phyloP scores from a whole-genome alignment of 2,113 vertebrate species.

The Microcebus murinus region DNA sequence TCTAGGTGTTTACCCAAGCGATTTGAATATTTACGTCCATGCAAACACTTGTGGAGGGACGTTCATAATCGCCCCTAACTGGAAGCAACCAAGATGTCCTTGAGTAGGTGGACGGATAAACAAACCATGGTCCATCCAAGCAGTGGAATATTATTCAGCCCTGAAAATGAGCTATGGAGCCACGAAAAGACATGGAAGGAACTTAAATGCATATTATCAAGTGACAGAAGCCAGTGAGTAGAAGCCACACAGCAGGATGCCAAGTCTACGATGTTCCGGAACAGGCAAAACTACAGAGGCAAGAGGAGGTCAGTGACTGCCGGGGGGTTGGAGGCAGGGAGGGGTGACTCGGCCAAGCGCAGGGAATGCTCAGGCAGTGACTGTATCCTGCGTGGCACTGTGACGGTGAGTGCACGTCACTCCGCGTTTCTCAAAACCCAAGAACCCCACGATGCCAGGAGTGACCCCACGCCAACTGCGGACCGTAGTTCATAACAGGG shows the following conservation, averaged over 20 bases:
- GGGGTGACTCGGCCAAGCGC: no score
- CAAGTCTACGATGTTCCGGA: neutral
- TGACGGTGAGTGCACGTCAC: neutral
- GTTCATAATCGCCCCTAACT: neutral
- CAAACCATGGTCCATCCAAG: no score
- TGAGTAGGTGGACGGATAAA: no score
- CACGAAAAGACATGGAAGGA: neutral
- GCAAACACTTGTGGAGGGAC: neutral
- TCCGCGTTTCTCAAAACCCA: neutral
- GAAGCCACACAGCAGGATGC: neutral
- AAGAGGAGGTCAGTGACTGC: neutral
- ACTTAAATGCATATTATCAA: neutral
- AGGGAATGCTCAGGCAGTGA: fast-evolving
- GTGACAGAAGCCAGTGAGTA: neutral
- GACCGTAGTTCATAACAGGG: neutral
- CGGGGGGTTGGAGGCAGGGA: neutral
- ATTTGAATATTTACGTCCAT: neutral
- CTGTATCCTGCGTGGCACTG: fast-evolving
- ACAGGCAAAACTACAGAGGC: neutral
- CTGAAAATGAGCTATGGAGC: no score
- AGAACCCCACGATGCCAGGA: fast-evolving
- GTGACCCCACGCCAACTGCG: neutral
- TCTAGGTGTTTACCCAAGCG: neutral
- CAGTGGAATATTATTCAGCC: no score
- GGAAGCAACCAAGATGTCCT: neutral